Conservation (phyloP, 2,797 vertebrate species). For the Syncerus caffer region DNA sequence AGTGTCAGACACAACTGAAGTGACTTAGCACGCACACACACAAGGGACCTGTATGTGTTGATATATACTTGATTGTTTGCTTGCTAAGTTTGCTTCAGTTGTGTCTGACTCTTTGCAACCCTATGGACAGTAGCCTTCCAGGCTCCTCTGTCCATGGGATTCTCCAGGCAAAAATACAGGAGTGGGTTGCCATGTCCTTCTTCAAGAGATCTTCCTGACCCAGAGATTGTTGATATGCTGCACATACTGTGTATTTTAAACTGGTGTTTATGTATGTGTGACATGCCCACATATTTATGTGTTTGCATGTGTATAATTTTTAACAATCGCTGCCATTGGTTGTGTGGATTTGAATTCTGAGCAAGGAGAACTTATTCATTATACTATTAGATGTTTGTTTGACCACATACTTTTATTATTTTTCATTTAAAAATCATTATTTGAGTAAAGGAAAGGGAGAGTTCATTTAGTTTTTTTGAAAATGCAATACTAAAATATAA, state of each 20-base stretch:
- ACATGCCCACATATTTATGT: neutral
- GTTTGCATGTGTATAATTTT: neutral
- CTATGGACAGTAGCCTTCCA: neutral
- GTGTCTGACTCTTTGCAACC: neutral
- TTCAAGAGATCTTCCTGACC: neutral
- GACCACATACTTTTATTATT: neutral
- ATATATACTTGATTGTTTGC: neutral
- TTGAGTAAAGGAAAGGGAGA: neutral
- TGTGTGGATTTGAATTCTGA: neutral
- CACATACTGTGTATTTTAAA: neutral
- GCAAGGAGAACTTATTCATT: neutral
- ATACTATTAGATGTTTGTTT: neutral
- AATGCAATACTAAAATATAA: neutral
- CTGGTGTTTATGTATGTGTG: neutral
- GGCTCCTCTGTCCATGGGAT: neutral
- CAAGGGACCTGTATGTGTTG: neutral
- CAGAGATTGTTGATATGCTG: neutral
- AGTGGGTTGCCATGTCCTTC: neutral
- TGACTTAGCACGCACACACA: neutral
- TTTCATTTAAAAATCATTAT: constrained; percentile 18
- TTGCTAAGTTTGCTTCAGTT: neutral
- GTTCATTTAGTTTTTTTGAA: neutral
- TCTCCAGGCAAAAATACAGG: neutral
- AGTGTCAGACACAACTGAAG: neutral
- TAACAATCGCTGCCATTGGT: neutral